These are phyloP conservation scores for Epizoanthus scotinus DNA, from an alignment of 92 coral and sea anemone genomes.

Conservation along the genomic window DNA sequence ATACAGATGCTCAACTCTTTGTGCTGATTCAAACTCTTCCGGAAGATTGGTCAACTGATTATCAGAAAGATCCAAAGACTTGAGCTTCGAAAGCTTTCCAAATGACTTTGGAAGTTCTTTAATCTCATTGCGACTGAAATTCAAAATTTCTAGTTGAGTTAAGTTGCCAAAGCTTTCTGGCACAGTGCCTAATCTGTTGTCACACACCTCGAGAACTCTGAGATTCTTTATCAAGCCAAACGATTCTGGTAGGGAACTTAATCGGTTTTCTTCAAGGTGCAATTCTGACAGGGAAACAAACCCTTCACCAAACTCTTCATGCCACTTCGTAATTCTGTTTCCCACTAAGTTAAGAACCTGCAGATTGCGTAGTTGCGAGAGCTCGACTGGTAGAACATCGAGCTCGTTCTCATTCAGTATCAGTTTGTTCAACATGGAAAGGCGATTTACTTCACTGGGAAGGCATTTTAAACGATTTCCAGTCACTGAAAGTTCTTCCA, in stretches of 20 bases:
- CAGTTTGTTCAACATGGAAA: conserved; percentile 57
- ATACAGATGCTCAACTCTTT: conserved; percentile 67
- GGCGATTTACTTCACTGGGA: conserved; percentile 56
- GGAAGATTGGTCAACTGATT: conserved; percentile 71
- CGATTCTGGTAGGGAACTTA: conserved; percentile 66
- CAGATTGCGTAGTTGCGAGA: conserved; percentile 59
- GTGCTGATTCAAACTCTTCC: conserved; percentile 64
- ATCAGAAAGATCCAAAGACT: conserved; percentile 69
- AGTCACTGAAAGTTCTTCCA: conserved; percentile 70
- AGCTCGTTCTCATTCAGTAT: conserved; percentile 81
- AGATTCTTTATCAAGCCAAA: conserved; percentile 63
- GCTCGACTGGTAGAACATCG: conserved; percentile 54
- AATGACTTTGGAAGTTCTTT: conserved; percentile 73
- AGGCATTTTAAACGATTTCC: conserved; percentile 76
- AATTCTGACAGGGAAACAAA: conserved; percentile 61
- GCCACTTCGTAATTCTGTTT: conserved; percentile 60
- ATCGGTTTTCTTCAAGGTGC: conserved; percentile 81
- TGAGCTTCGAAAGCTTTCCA: conserved; percentile 58
- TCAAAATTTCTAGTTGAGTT: conserved; percentile 65
- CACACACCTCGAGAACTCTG: conserved; percentile 83
- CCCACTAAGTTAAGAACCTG: conserved; percentile 68
- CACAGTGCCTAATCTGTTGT: conserved; percentile 62
- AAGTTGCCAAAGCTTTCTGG: conserved; percentile 82
- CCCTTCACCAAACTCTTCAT: conserved; percentile 56
- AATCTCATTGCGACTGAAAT: conserved; percentile 78